Conservation (phyloP, 2,113 vertebrate genomes). For the Psilopsiagon aymara region DNA sequence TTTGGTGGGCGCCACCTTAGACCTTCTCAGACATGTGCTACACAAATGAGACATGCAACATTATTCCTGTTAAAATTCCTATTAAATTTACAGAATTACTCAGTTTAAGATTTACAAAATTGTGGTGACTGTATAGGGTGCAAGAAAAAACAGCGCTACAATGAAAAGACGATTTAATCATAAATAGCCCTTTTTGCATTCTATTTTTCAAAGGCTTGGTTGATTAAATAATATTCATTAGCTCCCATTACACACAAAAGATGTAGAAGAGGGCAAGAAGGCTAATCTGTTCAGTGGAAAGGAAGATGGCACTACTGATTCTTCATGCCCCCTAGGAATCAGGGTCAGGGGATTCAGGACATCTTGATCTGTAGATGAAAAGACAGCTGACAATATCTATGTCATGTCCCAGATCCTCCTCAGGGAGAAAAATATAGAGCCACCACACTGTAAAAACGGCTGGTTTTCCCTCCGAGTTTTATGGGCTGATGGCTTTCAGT, state of each 20-base stretch:
- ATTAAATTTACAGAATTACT: not conserved
- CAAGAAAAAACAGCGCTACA: not conserved
- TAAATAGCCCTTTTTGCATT: not conserved
- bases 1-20: accelerated
- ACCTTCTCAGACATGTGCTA: not conserved
- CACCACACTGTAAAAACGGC: not conserved
- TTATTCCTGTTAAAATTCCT: not conserved
- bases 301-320: not conserved
- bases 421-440: not conserved
- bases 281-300: not conserved
- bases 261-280: not conserved
- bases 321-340: not conserved
- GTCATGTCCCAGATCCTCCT: not conserved
- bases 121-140: not conserved
- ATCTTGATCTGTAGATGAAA: not conserved
- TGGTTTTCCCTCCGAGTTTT: not conserved
- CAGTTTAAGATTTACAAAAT: not conserved
- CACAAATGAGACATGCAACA: accelerated
- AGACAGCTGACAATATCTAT: not conserved
- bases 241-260: not conserved
- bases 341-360: not conserved
- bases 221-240: not conserved
- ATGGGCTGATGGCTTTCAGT: not conserved
- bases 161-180: not conserved
- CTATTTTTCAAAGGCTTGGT: not conserved